These are phyloP conservation scores for Crotalus tigris DNA, from an alignment of 2,113 vertebrate genomes.

Conservation along the genomic window DNA sequence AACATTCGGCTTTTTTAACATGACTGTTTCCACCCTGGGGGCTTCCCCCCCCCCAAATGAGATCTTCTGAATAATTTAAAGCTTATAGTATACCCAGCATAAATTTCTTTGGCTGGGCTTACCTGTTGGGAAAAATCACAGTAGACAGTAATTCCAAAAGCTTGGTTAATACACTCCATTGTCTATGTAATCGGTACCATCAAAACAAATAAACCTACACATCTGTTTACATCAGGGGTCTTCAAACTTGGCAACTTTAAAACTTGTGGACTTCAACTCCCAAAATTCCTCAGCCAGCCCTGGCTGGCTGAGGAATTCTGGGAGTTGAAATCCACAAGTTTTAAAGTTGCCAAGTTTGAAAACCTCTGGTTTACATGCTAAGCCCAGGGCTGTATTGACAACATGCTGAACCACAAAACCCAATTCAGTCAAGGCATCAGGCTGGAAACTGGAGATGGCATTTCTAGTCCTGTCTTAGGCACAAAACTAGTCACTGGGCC, in stretches of 20 bases:
- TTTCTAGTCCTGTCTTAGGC: background rate
- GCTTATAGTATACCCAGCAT: background rate
- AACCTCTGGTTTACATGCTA: background rate
- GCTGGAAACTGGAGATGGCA: background rate
- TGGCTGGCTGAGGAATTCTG: too few relatives aligned
- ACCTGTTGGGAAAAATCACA: background rate
- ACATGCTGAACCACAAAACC: background rate
- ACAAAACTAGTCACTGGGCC: too few relatives aligned
- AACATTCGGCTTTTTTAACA: background rate
- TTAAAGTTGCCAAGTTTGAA: too few relatives aligned
- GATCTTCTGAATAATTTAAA: background rate
- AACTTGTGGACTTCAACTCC: too few relatives aligned
- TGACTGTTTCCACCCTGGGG: background rate
- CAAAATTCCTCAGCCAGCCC: too few relatives aligned
- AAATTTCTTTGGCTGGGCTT: background rate
- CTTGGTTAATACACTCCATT: background rate
- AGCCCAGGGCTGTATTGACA: background rate
- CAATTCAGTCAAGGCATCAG: background rate
- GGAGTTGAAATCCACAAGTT: too few relatives aligned
- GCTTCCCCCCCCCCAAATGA: background rate
- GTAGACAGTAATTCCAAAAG: background rate
- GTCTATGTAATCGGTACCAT: background rate
- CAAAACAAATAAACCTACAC: background rate
- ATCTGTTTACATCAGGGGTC: background rate
- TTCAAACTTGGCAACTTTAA: too few relatives aligned